Conservation (phyloP, 1,140 invertebrate genomes). For the Riptortus pedestris region DNA sequence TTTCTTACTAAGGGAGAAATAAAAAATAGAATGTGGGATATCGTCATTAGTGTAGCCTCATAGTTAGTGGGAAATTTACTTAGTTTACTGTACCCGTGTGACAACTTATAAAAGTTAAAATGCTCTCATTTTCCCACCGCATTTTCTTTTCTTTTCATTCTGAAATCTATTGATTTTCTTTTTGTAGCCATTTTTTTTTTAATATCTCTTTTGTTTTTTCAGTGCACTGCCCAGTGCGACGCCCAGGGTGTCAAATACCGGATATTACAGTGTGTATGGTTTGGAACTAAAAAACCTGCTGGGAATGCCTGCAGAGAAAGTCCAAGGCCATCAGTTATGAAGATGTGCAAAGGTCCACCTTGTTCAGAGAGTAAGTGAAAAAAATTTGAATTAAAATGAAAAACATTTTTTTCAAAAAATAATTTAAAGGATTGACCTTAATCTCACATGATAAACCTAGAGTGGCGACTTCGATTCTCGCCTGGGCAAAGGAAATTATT, state of each 20-base stretch:
- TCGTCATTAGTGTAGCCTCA: too few species aligned
- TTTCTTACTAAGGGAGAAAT: too few species aligned
- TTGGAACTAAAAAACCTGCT: conserved; percentile 64
- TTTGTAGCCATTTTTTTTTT: conserved; percentile 13
- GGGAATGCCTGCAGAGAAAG: conserved; percentile 67
- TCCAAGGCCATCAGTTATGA: conserved; percentile 60
- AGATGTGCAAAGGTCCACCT: conserved; percentile 56
- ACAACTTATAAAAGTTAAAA: not conserved
- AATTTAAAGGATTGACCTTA: too few species aligned
- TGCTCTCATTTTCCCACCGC: not conserved
- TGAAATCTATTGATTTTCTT: not conserved
- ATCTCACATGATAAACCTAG: too few species aligned
- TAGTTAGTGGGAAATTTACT: too few species aligned
- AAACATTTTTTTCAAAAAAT: not conserved
- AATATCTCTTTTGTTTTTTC: too few species aligned
- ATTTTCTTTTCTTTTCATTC: not conserved
- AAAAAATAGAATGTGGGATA: too few species aligned
- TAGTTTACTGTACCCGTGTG: too few species aligned
- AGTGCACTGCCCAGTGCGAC: conserved; percentile 71
- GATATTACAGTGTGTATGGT: conserved; percentile 80
- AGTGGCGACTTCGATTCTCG: too few species aligned
- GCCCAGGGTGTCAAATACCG: conserved; percentile 65
- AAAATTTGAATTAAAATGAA: too few species aligned
- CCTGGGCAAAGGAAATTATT: too few species aligned
- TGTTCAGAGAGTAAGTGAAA: conserved; percentile 44